Base-by-base conservation (phyloP, 2,113 vertebrate genomes). In the Cathartes aura region DNA sequence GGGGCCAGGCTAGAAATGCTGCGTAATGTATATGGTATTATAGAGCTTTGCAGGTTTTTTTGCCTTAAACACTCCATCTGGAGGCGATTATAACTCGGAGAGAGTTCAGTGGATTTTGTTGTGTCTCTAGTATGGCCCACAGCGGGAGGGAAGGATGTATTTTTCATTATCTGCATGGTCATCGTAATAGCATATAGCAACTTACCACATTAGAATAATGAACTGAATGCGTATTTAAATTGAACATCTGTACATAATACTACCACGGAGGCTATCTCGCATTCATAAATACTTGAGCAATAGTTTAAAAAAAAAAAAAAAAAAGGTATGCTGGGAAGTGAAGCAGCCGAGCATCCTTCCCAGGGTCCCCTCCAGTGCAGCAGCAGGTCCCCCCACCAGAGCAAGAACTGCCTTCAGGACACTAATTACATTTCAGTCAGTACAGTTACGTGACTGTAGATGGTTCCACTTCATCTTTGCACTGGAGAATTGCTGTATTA, bases 41-140 rank as follows among this genome's bases (percentile, higher is more conserved):
- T 0, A 82, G 52, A 89, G 34, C 50, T 83, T 71, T 20, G 53
- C 9, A 24, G 55, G 62, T 2, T 72, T 13, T 87, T 86, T 80
- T 87, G 67, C 85, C 43, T 78, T 83, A 71, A 90, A 81, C 7
- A 7, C 63, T 90, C 62, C 75, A 90, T 96, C 89, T 92, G 95
- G 90, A 90, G 74, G 59, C 6, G 24, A 36, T 73, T 93, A 52
- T 56, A 83, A 42, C 38, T 86, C 42, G 0, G 76, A 91, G 76
- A 85, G 29, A n/a, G 71, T 73, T 89, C 79, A 42, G 67, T 59
- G 68, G 52, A 36, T 82, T 75, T 3, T 13, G 45, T 47, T 58
- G 66, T 68, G 58, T 75, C 56, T 85, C 64, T 59, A 16, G 50
- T 5, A 6, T 11, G n/a, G 79, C 76, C 52, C 52, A 36, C n/a